phyloP scores from a whole-genome alignment of 2,797 vertebrate species.

The Mormyrus proboscirostris region DNA sequence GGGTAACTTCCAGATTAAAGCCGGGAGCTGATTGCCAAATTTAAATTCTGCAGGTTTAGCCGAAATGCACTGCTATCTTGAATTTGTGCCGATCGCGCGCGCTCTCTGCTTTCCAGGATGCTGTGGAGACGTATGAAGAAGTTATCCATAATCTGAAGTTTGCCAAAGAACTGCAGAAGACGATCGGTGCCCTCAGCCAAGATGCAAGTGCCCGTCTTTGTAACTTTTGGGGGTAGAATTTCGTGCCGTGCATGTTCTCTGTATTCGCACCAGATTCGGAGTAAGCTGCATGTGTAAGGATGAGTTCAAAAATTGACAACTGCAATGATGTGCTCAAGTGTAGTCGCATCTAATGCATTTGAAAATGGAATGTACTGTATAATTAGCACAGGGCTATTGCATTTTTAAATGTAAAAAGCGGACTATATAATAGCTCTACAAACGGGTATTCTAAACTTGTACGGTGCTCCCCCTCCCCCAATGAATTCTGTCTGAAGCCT shows the following conservation, averaged over 20 bases:
- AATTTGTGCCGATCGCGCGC: neutral
- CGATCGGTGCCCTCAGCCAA: conserved; percentile 78
- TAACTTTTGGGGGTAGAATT: neutral
- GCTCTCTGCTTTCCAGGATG: conserved; percentile 58
- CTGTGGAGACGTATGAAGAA: conserved; percentile 85
- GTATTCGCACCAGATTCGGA: neutral
- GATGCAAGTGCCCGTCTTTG: conserved; percentile 64
- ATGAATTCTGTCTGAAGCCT: neutral
- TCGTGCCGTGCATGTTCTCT: neutral
- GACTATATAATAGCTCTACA: neutral
- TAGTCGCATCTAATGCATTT: neutral
- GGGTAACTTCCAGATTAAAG: conserved; percentile 33
- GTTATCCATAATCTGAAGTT: conserved; percentile 85
- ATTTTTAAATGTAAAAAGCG: neutral
- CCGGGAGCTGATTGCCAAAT: too few species aligned
- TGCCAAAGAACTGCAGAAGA: conserved; percentile 85
- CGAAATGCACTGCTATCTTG: neutral
- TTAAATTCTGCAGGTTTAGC: neutral
- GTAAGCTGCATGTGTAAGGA: neutral
- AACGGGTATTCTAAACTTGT: neutral
- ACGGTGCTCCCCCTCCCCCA: neutral
- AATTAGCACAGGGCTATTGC: neutral
- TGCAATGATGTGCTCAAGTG: neutral
- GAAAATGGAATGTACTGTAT: neutral
- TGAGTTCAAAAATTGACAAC: neutral